These are phyloP conservation scores for Halocynthia roretzi DNA, from an alignment of 23 tunicate genomes.

Conservation along the genomic window DNA sequence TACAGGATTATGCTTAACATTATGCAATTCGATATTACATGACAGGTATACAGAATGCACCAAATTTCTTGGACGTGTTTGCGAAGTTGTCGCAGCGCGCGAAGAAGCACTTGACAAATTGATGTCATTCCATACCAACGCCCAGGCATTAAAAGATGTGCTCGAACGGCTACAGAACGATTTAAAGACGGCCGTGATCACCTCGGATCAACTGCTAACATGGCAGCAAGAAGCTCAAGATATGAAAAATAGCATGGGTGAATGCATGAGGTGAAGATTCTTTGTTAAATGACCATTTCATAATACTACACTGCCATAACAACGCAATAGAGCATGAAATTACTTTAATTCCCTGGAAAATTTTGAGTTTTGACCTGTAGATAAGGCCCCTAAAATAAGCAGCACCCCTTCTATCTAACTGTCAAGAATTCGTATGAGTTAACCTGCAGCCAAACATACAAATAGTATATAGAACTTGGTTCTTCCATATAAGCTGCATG, in stretches of 20 bases:
- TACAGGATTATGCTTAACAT: too few species aligned
- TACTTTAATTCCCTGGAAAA: too few species aligned
- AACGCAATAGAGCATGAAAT: too few species aligned
- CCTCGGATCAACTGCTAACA: slow-evolving; percentile 52
- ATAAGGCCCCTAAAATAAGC: too few species aligned
- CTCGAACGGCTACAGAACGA: slow-evolving; percentile 44
- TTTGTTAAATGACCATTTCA: background rate
- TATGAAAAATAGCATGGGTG: slow-evolving; percentile 22
- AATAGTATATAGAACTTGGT: too few species aligned
- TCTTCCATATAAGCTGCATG: too few species aligned
- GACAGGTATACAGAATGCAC: slow-evolving; percentile 93
- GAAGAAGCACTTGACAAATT: slow-evolving; percentile 75
- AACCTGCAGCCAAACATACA: too few species aligned
- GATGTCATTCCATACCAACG: slow-evolving; percentile 21
- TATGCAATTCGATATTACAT: background rate
- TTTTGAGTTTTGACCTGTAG: too few species aligned
- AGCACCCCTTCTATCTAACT: too few species aligned
- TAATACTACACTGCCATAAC: too few species aligned
- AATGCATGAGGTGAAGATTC: slow-evolving; percentile 38
- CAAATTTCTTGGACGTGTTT: slow-evolving; percentile 77
- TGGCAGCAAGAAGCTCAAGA: slow-evolving; percentile 60
- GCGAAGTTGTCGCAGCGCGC: slow-evolving; percentile 70
- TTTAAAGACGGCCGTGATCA: slow-evolving; percentile 31
- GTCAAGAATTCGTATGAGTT: too few species aligned
- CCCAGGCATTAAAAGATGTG: slow-evolving; percentile 21